A percentile compares a stretch with the other conserved stretches of the same genome.
These are phyloP conservation scores for Branchipolynoe longqiensis DNA, from an alignment of 2,888 invertebrate species.

Conservation along the genomic window DNA sequence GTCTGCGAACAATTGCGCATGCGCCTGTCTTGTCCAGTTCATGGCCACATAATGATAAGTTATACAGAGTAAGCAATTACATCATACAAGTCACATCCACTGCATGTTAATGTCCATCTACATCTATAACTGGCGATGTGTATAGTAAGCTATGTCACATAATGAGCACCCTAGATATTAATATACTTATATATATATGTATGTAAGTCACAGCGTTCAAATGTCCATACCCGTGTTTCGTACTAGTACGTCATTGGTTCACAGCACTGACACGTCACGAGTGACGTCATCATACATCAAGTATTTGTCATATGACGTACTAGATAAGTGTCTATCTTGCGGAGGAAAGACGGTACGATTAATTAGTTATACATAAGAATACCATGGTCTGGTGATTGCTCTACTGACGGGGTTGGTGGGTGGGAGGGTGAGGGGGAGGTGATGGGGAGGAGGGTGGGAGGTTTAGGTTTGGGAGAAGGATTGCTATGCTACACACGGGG, in stretches of 20 bases:
- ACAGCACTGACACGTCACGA: slow-evolving; percentile 56
- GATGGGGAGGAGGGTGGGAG: no score
- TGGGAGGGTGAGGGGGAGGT: no score
- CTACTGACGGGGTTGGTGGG: no score
- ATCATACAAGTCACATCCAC: slow-evolving; percentile 18
- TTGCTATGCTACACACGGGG: no score
- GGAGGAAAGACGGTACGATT: slow-evolving; percentile 40
- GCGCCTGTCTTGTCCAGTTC: no score
- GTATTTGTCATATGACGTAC: slow-evolving; percentile 55
- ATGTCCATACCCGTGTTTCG: slow-evolving; percentile 55
- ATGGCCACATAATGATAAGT: no score
- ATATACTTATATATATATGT: background rate
- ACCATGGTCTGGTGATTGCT: no score
- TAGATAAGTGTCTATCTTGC: slow-evolving; percentile 25
- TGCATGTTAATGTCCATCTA: background rate
- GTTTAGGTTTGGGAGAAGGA: no score
- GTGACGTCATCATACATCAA: slow-evolving; percentile 52
- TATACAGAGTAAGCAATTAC: slow-evolving; percentile 26
- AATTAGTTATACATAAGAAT: no score
- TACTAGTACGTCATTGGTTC: slow-evolving; percentile 55
- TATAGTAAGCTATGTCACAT: background rate
- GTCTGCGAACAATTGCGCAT: no score
- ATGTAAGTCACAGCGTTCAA: slow-evolving; percentile 52
- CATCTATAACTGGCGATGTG: no score
- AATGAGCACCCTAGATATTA: slow-evolving; percentile 34